Base-by-base conservation (phyloP, 2,888 invertebrate species). In the Marasmarcha lunaedactyla region DNA sequence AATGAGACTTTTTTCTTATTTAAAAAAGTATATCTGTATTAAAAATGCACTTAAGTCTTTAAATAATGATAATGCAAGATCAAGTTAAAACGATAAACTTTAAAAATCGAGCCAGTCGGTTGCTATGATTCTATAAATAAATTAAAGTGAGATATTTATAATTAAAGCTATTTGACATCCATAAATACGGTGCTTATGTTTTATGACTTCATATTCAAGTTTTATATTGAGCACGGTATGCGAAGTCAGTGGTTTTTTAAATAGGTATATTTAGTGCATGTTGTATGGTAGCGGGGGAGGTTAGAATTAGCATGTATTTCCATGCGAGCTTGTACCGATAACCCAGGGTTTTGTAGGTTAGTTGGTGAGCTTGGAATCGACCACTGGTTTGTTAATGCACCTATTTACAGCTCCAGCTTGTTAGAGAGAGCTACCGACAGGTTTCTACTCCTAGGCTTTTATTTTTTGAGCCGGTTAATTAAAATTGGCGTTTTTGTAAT, bases 291-390 rank as follows among this genome's bases (percentile, higher is more conserved):
- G n/a, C 2, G 25, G 25, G 4, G 9, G 30, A 11, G 30, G 30
- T 3, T 30, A 50, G 48, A 52, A 52, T 53, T 52, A 45, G 46
- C 51, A 50, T 52, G 46, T 46, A 51, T 54, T 58, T 58, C 57
- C 49, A 54, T 52, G 51, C 52, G 57, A 50, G 51, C 52, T 51
- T 55, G 55, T 43, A 51, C 42, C 46, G 42, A 53, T 55, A 51
- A 59, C 63, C 61, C 49, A 43, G 50, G 63, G 62, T 60, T 66
- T 60, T 67, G 57, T 71, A 52, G 70, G 70, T 69, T 68, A 68
- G 61, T 69, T 65, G 69, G 66, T 60, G 52, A 63, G 52, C 50
- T 52, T 47, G 49, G 6, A 30, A 46, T 40, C 41, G 46, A 45
- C 43, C 45, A 43, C 46, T 35, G 42, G 51, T 49, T 57, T 51